phyloP scores from a whole-genome alignment of 2,888 invertebrate species.

The Idaea aversata region DNA sequence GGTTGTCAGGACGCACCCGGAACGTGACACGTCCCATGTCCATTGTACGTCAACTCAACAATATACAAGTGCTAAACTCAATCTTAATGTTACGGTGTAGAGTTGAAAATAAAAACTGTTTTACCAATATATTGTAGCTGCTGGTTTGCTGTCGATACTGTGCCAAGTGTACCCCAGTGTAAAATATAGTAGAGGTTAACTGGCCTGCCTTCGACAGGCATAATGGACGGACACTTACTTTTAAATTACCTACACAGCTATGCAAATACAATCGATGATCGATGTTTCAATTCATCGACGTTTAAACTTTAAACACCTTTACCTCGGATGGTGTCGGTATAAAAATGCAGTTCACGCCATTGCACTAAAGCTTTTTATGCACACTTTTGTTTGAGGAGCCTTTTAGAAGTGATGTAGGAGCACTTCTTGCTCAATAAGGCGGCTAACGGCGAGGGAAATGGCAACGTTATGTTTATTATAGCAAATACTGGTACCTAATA shows the following conservation, averaged over 20 bases:
- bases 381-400: conserved; percentile 41
- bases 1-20: conserved; percentile 41
- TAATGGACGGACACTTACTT: background rate
- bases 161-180: conserved; percentile 12
- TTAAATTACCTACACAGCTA: background rate
- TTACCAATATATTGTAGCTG: background rate
- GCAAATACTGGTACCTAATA: background rate
- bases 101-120: background rate
- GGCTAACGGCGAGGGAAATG: conserved; percentile 42
- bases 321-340: background rate
- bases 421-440: conserved; percentile 57
- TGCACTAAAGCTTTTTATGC: conserved; percentile 29
- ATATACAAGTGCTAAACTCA: conserved; percentile 6
- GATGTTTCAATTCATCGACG: background rate
- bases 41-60: conserved; percentile 29
- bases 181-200: conserved; percentile 20
- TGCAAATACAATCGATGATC: background rate
- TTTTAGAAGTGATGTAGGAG: conserved; percentile 49
- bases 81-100: conserved; percentile 9
- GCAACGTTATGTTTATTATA: conserved; percentile 14
- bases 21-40: conserved; percentile 40
- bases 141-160: conserved; percentile 6
- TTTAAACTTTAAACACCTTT: background rate
- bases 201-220: conserved; percentile 7
- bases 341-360: conserved; percentile 9